Evolutionary conservation across 1,140 invertebrate species (phyloP), one percentile per base, ranked within the genome.

Genomic region (Stratiolaelaps scimitus): DNA sequence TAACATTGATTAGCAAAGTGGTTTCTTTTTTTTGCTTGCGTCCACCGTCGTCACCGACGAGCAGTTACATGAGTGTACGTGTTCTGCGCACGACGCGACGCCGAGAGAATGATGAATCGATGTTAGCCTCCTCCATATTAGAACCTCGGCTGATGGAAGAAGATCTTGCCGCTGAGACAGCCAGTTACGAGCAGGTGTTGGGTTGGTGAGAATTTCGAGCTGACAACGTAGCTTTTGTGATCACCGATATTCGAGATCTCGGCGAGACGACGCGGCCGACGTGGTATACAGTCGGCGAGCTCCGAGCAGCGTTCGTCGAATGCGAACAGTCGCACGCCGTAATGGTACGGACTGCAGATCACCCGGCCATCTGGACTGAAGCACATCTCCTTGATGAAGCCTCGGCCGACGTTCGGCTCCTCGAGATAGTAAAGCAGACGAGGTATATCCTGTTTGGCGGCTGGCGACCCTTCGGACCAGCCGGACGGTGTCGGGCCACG

Each of bases 311-410:
- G 76, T 0, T 81, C 78, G 68, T 85, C 84, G 71, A 93, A 91
- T 1, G 84, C 83, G 7, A 94, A 75, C 0, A 95, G 76, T 20
- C 90, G 78, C 43, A 92, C 82, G 4, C 90, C 90, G 70, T 83
- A 84, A 0, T 83, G 87, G 73, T 86, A 92, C 0, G 91, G 90
- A 0, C 90, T 93, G 72, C 87, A 90, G 26, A 95, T 85, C 0
- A 93, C 73, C 30, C 89, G 79, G 0, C 91, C 91, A 74, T 93
- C 89, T 1, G 85, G 78, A 0, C 88, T 92, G 73, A 90, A 93
- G 71, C 88, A 89, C 10, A 91, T 76, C 74, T 93, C 91, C 71
- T 82, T 80, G 40, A 80, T 79, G 69, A 88, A 92, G 0, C 88
- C 88, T 67, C 84, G 83, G 0, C 89, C 89, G 17, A 88, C 84